phyloP scores from a whole-genome alignment of 2,888 invertebrate species.

The Xestoiulus laeticollis region DNA sequence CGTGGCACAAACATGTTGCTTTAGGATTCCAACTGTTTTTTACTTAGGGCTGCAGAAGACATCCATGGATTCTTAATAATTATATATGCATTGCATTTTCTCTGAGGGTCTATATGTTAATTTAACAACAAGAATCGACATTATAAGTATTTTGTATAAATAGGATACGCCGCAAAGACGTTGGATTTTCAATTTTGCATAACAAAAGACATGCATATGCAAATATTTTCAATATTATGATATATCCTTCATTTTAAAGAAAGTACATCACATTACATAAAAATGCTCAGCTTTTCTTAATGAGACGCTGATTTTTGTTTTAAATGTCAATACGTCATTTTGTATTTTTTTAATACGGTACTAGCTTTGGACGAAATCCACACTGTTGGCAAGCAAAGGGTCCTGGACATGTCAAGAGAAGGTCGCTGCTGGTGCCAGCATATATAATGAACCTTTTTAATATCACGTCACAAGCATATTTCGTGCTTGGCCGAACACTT shows the following conservation, averaged over 20 bases:
- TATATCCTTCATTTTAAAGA: too few species aligned
- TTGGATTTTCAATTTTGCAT: background rate
- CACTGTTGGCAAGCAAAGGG: background rate
- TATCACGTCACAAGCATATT: constrained; percentile 6
- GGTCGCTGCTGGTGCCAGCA: background rate
- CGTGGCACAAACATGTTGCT: background rate
- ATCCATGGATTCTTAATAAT: background rate
- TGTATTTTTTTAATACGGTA: too few species aligned
- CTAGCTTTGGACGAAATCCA: too few species aligned
- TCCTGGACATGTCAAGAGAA: background rate
- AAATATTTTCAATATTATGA: too few species aligned
- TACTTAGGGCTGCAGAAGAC: background rate
- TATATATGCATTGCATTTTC: background rate
- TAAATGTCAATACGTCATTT: too few species aligned
- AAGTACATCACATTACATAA: too few species aligned
- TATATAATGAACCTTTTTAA: background rate
- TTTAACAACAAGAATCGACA: too few species aligned
- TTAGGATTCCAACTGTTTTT: background rate
- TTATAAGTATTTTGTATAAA: background rate
- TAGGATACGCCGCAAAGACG: background rate
- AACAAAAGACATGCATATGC: too few species aligned
- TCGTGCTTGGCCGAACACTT: background rate
- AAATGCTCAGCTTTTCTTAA: too few species aligned
- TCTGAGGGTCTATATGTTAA: background rate
- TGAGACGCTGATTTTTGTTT: too few species aligned